Conservation (phyloP, 2,797 vertebrate genomes). For the Neosilurus hyrtlii region DNA sequence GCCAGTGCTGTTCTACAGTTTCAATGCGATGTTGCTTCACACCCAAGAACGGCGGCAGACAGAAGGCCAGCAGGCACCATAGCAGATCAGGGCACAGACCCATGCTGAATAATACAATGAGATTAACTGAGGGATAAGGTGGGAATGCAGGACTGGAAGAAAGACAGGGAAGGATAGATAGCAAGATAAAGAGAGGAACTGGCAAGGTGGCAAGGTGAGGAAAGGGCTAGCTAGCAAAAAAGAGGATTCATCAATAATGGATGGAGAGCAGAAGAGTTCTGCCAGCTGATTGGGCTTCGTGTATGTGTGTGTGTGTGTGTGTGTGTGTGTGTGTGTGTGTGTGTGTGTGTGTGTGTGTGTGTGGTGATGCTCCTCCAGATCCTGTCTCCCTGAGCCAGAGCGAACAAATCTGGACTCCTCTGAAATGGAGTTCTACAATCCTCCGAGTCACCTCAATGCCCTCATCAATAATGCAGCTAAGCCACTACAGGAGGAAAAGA, state of each 20-base stretch:
- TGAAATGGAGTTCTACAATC: conserved; percentile 37
- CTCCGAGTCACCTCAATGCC: conserved; percentile 33
- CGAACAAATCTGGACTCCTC: conserved; percentile 52
- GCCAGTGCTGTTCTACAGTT: conserved; percentile 24
- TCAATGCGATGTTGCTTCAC: conserved; percentile 38
- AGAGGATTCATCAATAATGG: conserved; percentile 44
- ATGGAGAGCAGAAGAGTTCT: conserved; percentile 24
- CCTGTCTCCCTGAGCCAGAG: conserved; percentile 40
- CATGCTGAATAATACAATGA: conserved; percentile 37
- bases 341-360: conserved; percentile 30
- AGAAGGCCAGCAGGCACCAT: conserved; percentile 31
- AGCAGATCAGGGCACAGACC: conserved; percentile 20
- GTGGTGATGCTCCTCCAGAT: not conserved
- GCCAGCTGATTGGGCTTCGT: not conserved
- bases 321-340: conserved; percentile 7
- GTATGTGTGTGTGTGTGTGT: conserved; percentile 10
- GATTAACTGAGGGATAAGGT: conserved; percentile 27
- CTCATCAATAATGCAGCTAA: conserved; percentile 66
- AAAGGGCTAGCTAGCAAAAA: conserved; percentile 20
- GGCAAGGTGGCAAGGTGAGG: conserved; percentile 33
- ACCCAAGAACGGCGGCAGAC: conserved; percentile 27
- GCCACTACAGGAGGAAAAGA: conserved; percentile 51
- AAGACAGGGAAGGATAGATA: conserved; percentile 4
- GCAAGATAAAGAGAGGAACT: conserved; percentile 11
- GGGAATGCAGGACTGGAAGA: not conserved